Evolutionary conservation across 2,113 vertebrate genomes (phyloP), one percentile per base, ranked within the genome.

Genomic region (Columbina picui): DNA sequence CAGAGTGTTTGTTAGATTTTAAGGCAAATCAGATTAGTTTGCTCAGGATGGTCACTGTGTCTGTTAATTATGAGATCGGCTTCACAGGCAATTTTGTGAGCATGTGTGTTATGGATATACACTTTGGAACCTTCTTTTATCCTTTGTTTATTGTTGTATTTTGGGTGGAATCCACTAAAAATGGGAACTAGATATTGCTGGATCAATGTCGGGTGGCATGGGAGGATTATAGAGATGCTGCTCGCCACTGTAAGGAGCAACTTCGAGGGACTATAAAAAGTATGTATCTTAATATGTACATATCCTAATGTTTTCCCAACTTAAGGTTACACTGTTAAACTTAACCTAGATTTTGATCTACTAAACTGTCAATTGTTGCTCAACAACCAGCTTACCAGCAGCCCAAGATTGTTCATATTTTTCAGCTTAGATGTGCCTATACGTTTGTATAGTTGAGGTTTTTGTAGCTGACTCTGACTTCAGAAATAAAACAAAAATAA

Each of bases 1-100:
- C 60, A 52, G 68, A 50, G 61, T 21, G 15, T 20, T 9, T 80
- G 17, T 73, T 65, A 53, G 45, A 87, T 39, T 76, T 23, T 78
- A 68, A 80, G 10, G 10, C 14, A 92, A 96, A 95, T 81, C 53
- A 89, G 73, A 81, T 92, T 79, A 64, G 32, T 77, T 90, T 90
- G 36, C n/a, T 60, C 7, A 64, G 49, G 41, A 82, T 89, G 70
- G 71, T 69, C 38, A 52, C 30, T 90, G 13, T 74, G 29, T 81
- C 49, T 97, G 29, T 41, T 95, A 89, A 88, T 87, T 94, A 63
- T 68, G 29, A 68, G 12, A 65, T 87, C 6, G 53, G 8, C 10
- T 13, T 90, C 77, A 94, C 9, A 70, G 59, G 34, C 36, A 91
- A 84, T 80, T 75, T 88, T 77, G 39, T 38, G 52, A 91, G 30